phyloP scores from a whole-genome alignment of 2,888 invertebrate species.

The Elegia similella region DNA sequence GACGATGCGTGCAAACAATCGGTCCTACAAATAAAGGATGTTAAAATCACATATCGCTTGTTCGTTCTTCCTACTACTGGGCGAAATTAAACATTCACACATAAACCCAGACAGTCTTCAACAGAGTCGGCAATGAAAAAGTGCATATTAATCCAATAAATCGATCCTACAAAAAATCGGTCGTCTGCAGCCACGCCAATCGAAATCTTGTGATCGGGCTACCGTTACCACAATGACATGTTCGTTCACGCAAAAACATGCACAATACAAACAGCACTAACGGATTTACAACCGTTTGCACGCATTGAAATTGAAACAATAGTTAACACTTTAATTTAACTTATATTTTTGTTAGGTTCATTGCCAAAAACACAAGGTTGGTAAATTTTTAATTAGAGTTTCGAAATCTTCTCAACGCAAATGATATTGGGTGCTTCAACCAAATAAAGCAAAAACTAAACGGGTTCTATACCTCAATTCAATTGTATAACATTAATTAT shows the following conservation, averaged over 20 bases:
- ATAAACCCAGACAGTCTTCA: too few relatives aligned
- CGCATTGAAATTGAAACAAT: slow-evolving; percentile 37
- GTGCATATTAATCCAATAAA: too few relatives aligned
- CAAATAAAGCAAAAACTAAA: slow-evolving; percentile 1
- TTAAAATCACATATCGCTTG: too few relatives aligned
- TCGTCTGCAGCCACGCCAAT: too few relatives aligned
- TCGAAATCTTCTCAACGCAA: slow-evolving; percentile 37
- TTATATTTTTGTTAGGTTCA: slow-evolving; percentile 41
- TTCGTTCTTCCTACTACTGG: too few relatives aligned
- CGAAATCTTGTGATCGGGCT: slow-evolving; percentile 51
- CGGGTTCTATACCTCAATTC: background rate
- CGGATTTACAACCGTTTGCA: slow-evolving; percentile 21
- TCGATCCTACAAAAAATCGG: too few relatives aligned
- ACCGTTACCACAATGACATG: slow-evolving; percentile 39
- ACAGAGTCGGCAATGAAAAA: too few relatives aligned
- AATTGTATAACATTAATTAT: background rate
- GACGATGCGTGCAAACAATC: too few relatives aligned
- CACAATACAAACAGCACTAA: slow-evolving; percentile 29
- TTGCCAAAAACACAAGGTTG: slow-evolving; percentile 48
- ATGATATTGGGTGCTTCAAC: slow-evolving; percentile 32
- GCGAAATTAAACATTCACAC: too few relatives aligned
- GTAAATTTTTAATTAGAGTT: slow-evolving; percentile 33
- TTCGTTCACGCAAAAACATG: slow-evolving; percentile 40
- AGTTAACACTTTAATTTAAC: slow-evolving; percentile 33
- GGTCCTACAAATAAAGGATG: too few relatives aligned